Conservation (phyloP, 1,140 invertebrate genomes). For the Orius laevigatus region DNA sequence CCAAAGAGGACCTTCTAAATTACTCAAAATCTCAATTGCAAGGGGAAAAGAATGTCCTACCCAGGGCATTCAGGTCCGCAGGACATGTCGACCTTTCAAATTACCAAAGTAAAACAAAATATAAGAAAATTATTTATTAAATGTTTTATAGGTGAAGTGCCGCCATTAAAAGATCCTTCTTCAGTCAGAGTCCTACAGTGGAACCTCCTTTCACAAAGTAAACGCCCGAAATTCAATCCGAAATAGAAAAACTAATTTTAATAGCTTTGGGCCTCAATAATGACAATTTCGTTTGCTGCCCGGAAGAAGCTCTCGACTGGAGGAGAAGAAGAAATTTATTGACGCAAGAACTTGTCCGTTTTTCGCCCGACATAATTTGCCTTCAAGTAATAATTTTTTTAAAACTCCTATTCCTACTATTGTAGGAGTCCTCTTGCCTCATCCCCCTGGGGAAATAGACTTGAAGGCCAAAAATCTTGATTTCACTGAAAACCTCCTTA, state of each 20-base stretch:
- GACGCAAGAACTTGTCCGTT: constrained; percentile 52
- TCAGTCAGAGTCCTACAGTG: constrained; percentile 49
- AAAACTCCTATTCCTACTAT: no score
- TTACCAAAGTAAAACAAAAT: not conserved
- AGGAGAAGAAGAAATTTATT: constrained; percentile 45
- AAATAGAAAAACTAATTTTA: constrained; percentile 14
- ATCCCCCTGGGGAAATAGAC: no score
- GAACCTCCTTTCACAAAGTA: constrained; percentile 63
- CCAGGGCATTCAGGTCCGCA: constrained; percentile 25
- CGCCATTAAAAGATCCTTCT: constrained; percentile 5
- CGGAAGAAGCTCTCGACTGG: constrained; percentile 53
- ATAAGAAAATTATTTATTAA: not conserved
- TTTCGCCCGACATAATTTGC: constrained; percentile 54
- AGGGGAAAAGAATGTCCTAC: constrained; percentile 28
- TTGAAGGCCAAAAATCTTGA: no score
- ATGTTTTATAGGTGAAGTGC: not conserved
- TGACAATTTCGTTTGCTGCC: constrained; percentile 59
- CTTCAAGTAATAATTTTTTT: constrained; percentile 37
- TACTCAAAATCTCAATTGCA: constrained; percentile 31
- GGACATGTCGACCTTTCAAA: no score
- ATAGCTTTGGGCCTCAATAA: constrained; percentile 50
- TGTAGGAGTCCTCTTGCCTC: no score
- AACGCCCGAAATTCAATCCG: constrained; percentile 15
- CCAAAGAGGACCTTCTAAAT: constrained; percentile 32
- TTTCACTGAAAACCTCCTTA: no score